A percentile compares a stretch with the other conserved stretches of the same genome.
Conservation (phyloP, 2,888 invertebrate genomes). For the Chymomyza amoena region DNA sequence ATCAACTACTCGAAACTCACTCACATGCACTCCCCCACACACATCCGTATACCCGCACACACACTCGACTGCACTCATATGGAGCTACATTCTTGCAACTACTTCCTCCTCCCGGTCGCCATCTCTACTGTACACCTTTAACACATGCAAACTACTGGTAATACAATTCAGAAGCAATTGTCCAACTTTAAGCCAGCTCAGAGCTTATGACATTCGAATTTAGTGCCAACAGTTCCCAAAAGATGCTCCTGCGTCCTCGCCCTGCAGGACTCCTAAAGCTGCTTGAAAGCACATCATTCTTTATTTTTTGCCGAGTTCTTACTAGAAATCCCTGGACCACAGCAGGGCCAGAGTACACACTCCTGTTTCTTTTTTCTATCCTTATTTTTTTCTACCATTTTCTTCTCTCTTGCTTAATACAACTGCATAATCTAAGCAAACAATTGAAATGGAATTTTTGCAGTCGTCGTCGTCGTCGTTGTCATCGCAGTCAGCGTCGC, state of each 20-base stretch:
- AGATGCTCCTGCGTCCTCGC: neutral
- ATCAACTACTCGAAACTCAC: neutral
- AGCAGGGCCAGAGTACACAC: neutral
- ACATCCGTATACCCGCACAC: too few species aligned
- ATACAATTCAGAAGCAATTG: neutral
- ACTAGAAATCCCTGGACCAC: neutral
- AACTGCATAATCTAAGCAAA: slow-evolving; percentile 75
- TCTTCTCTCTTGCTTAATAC: slow-evolving; percentile 53
- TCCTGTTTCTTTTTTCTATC: neutral
- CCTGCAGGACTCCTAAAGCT: neutral
- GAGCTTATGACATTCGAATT: neutral
- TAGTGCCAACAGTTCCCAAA: neutral
- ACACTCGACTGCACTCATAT: neutral
- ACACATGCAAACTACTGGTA: neutral
- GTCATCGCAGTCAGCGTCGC: slow-evolving; percentile 26
- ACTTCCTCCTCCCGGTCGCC: neutral
- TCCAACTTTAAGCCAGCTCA: neutral
- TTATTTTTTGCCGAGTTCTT: neutral
- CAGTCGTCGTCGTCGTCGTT: slow-evolving; percentile 39
- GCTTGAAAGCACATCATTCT: slow-evolving; percentile 21
- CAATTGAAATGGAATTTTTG: slow-evolving; percentile 74
- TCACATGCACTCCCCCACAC: neutral
- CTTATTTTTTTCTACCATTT: neutral
- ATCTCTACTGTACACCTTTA: neutral
- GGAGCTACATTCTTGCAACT: neutral